Evolutionary conservation across 1,140 invertebrate species (phyloP).

Genomic region (Drosophila willistoni): DNA sequence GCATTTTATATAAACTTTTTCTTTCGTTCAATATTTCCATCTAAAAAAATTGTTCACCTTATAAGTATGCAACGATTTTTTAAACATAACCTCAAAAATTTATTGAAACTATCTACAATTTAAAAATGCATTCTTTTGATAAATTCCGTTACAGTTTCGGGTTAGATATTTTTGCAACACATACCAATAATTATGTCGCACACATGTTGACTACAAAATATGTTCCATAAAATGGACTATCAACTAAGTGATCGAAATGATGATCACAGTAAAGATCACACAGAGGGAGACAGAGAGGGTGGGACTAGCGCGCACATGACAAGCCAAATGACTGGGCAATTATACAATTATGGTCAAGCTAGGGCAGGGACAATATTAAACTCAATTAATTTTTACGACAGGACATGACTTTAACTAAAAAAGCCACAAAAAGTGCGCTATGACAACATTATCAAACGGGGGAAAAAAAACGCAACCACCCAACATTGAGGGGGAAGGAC

Average conservation of each 20-base stretch:
- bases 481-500: conserved; percentile 12
- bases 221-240: conserved; percentile 74
- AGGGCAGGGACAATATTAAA: conserved; percentile 52
- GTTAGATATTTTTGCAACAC: conserved; percentile 50
- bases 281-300: neutral
- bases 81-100: conserved; percentile 26
- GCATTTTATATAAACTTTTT: no score
- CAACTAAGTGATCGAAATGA: conserved; percentile 62
- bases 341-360: conserved; percentile 74
- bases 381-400: conserved; percentile 61
- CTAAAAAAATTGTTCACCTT: neutral
- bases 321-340: conserved; percentile 71
- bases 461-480: neutral
- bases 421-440: conserved; percentile 30
- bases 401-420: conserved; percentile 37
- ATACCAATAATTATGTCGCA: conserved; percentile 75
- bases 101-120: no score
- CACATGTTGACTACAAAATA: conserved; percentile 68
- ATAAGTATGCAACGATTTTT: conserved; percentile 50
- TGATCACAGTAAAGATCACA: conserved; percentile 18
- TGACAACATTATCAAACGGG: conserved; percentile 67
- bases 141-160: conserved; percentile 64
- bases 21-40: no score
- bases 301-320: conserved; percentile 56
- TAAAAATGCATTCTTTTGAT: conserved; percentile 30